phyloP scores from a whole-genome alignment of 1,140 invertebrate species.

The Philaenus spumarius region DNA sequence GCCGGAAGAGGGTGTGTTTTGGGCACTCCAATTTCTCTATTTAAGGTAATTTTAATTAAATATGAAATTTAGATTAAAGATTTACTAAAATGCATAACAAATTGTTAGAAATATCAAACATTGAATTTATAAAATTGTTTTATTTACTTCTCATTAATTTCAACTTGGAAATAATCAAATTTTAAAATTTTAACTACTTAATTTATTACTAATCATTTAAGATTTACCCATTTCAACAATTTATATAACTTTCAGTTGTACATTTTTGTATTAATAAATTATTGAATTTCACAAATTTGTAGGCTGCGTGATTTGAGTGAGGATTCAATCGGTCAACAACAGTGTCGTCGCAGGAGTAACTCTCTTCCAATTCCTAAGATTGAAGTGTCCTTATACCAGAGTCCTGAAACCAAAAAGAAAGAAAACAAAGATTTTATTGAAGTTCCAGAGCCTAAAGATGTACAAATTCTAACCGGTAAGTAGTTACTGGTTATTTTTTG shows the following conservation, averaged over 20 bases:
- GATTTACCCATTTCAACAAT: no score
- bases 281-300: slow-evolving; percentile 11
- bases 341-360: slow-evolving; percentile 76
- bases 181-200: no score
- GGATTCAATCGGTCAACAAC: slow-evolving; percentile 61
- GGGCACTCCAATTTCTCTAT: slow-evolving; percentile 91
- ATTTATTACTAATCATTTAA: no score
- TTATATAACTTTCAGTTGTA: no score
- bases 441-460: slow-evolving; percentile 59
- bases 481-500: no score
- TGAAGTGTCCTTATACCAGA: slow-evolving; percentile 77
- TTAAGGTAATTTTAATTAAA: slow-evolving; percentile 59
- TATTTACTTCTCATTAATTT: no score
- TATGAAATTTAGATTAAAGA: no score
- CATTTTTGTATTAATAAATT: slow-evolving; percentile 9
- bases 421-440: slow-evolving; percentile 70
- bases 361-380: slow-evolving; percentile 92
- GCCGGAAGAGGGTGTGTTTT: slow-evolving; percentile 96
- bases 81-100: no score
- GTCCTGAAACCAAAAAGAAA: slow-evolving; percentile 58
- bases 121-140: no score
- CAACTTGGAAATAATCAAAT: no score
- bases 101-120: no score
- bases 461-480: slow-evolving; percentile 46
- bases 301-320: slow-evolving; percentile 77